Evolutionary conservation across 2,888 invertebrate species (phyloP), one percentile per base, ranked within the genome.

Genomic region (Spicauda simplicius): DNA sequence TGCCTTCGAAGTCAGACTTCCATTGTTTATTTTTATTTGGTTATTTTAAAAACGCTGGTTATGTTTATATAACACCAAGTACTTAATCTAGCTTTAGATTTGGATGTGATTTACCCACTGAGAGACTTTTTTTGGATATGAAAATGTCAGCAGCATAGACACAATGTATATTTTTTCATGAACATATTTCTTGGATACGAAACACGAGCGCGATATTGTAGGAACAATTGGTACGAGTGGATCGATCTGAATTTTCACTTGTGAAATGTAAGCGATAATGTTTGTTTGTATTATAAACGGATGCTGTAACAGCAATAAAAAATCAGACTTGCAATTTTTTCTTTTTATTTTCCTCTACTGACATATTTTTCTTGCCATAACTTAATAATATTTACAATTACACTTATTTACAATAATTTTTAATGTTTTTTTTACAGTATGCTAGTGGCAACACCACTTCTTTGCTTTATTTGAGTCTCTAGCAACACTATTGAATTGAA

Each of bases 221-320:
- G 73, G 70, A 76, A 74, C 74, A 75, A 78, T 79, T 81, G 80
- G 84, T 88, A 88, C 85, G 86, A 86, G 80, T 77, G 77, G 77
- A 82, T 82, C 73, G 83, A 87, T 87, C 86, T 86, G 88, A 84
- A 82, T 85, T 85, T 85, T 87, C 86, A 87, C 83, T 87, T 86
- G 86, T 83, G 86, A 85, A 88, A 84, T 82, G 81, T 89, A 89
- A 91, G 86, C 83, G 84, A 87, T 83, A 83, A 84, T 87, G 85
- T 90, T 89, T 88, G 86, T 91, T 91, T 92, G 91, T 92, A 88
- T 83, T 82, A 83, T 86, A 87, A 88, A 89, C 82, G 78, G 84
- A 89, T 86, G 93, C 93, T 93, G 91, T 88, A 79, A 91, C 90
- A 91, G 93, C 93, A 93, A 93, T 93, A 91, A 93, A 90, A 48